Evolutionary conservation across 2,888 invertebrate species (phyloP), one percentile per base, ranked within the genome.

Genomic region (Autographa pulchrina): DNA sequence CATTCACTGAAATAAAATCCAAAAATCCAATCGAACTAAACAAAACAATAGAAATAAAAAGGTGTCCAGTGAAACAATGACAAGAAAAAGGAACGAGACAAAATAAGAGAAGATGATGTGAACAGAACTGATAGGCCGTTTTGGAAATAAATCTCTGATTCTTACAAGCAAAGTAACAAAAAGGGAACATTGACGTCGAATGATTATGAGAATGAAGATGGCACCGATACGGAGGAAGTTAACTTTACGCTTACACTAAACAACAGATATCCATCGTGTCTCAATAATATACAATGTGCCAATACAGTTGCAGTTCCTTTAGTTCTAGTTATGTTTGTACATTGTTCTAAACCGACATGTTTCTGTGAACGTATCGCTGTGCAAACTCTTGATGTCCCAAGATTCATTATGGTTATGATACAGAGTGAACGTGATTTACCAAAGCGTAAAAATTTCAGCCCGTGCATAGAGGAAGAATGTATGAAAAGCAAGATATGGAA

Each of bases 111-210:
- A 93, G 91, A 94, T 93, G 93, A 91, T 88, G 90, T 93, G 92
- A 92, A 91, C 86, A 86, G 89, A 95, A 95, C 93, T 93, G 93
- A 96, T 96, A 96, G 96, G 95, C 95, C 96, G 96, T 96, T 96
- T 96, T 96, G 96, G 96, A 95, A 95, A 95, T 77, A 92, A 86
- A 95, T 93, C 86, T 91, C 86, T 91, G 92, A 91, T 90, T 85
- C 89, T 87, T 92, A 92, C 89, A 94, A 94, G 95, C 95, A 94
- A 94, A 93, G 89, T 87, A 94, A 95, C 85, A 86, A 89, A 92
- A 92, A 86, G 88, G 90, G 91, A 91, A 92, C 90, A 90, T 87
- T 91, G 91, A 91, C 92, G 88, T 88, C 87, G 86, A 87, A 88
- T 79, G 88, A 93, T 92, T 81, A 92, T 94, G 93, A 89, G 75